phyloP scores from a whole-genome alignment of 2,888 invertebrate species.

The Pristionchus mayeri region DNA sequence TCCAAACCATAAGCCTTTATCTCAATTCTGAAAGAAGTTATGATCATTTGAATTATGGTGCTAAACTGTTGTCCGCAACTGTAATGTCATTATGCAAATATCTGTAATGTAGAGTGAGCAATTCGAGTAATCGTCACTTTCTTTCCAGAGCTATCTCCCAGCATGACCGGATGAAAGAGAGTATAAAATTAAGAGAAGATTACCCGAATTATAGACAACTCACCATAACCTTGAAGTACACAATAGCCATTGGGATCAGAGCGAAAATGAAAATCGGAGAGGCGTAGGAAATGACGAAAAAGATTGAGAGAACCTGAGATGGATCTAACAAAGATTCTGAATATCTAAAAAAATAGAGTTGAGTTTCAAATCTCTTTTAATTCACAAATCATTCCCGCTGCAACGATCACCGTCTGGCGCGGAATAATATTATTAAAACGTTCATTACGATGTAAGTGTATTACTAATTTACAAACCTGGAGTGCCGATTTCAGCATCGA shows the following conservation, averaged over 20 bases:
- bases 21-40: too few species aligned
- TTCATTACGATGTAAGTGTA: not conserved
- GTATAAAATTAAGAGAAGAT: too few species aligned
- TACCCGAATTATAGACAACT: conserved; percentile 5
- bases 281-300: conserved; percentile 57
- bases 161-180: not conserved
- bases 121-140: too few species aligned
- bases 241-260: conserved; percentile 60
- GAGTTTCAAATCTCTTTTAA: not conserved
- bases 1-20: too few species aligned
- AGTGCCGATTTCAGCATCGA: not conserved
- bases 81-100: too few species aligned
- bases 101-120: too few species aligned
- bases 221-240: conserved; percentile 66
- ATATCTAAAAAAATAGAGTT: too few species aligned
- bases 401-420: not conserved
- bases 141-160: too few species aligned
- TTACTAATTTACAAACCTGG: not conserved
- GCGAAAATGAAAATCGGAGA: conserved; percentile 64
- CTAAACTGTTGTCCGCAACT: too few species aligned
- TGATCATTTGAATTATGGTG: too few species aligned
- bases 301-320: conserved; percentile 53
- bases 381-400: not conserved
- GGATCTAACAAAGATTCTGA: too few species aligned
- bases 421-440: too few species aligned